Evolutionary conservation across 2,113 vertebrate genomes (phyloP), one percentile per base, ranked within the genome.

Genomic region (Tor tambroides): DNA sequence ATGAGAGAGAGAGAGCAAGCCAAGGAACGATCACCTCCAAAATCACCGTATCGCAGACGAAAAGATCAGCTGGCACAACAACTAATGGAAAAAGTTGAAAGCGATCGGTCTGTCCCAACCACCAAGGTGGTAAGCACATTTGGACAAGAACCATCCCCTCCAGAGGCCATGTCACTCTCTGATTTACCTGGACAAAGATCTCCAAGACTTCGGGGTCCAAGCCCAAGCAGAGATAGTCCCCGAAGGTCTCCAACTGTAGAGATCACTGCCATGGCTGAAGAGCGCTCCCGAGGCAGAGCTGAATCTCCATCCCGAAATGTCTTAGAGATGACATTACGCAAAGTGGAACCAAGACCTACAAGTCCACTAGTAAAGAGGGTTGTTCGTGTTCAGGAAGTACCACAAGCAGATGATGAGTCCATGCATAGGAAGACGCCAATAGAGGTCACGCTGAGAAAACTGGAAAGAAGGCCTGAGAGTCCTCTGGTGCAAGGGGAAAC

Each of bases 351-450:
- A 86, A 94, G 95, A 81, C 94, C 94, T 67, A 89, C 91, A 5
- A 95, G 95, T 90, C 95, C 95, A 0, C 92, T 95, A 3, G 92
- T 95, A 63, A 94, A 96, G 88, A 94, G 92, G 32, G 92, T 93
- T 81, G 90, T 92, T 56, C 89, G 92, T 80, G 90, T 91, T 74
- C 93, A 94, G 81, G 95, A 96, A 85, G 88, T 92, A 2, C 79
- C 87, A 6, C 87, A 90, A 75, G 54, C 92, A 75, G 91, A 89
- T 23, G 91, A 94, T 17, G 94, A 94, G 30, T 12, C 83, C 30
- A 87, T 87, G 3, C 93, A 91, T 17, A 92, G 92, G 83, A 95
- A 91, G 82, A 93, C 93, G 0, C 93, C 94, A 49, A 84, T 94
- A 69, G 94, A 95, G 77, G 32, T 92, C 41, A 75, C 72, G 4